Conservation (phyloP, 2,797 vertebrate species). For the Sandelia bainsii region DNA sequence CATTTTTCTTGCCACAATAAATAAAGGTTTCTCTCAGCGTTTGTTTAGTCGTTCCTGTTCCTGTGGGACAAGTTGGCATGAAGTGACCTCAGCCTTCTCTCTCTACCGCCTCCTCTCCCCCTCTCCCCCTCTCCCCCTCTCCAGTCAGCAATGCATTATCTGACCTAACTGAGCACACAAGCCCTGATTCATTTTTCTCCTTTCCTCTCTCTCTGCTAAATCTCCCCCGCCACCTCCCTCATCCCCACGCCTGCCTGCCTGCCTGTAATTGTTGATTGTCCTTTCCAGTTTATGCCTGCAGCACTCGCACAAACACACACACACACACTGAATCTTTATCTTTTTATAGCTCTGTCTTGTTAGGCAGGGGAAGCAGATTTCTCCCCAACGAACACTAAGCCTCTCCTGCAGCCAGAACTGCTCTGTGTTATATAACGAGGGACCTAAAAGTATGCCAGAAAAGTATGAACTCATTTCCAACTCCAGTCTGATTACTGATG, state of each 20-base stretch:
- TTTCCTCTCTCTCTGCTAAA: slow-evolving; percentile 13
- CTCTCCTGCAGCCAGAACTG: slow-evolving; percentile 62
- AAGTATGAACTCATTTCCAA: slow-evolving; percentile 24
- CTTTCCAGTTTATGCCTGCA: slow-evolving; percentile 62
- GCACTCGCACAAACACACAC: slow-evolving; percentile 18
- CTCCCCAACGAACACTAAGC: slow-evolving; percentile 65
- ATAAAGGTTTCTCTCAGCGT: background rate
- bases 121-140: slow-evolving; percentile 2
- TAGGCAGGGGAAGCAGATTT: slow-evolving; percentile 66
- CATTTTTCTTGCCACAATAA: background rate
- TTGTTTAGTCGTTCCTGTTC: slow-evolving; percentile 64
- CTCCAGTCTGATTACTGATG: slow-evolving; percentile 1
- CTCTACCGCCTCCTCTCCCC: slow-evolving; percentile 4
- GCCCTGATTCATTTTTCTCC: slow-evolving; percentile 80
- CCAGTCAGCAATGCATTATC: slow-evolving; percentile 89
- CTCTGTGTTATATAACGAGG: slow-evolving; percentile 62
- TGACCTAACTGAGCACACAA: slow-evolving; percentile 85
- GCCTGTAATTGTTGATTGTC: slow-evolving; percentile 69
- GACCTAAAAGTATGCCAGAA: slow-evolving; percentile 47
- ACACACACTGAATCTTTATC: slow-evolving; percentile 47
- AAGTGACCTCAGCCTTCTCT: slow-evolving; percentile 83
- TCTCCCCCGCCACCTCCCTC: slow-evolving; percentile 48
- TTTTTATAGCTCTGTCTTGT: slow-evolving; percentile 73
- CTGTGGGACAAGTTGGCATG: slow-evolving; percentile 87
- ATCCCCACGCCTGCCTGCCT: slow-evolving; percentile 36